Base-by-base conservation (phyloP, 2,797 vertebrate species). In the Botia almorhae region DNA sequence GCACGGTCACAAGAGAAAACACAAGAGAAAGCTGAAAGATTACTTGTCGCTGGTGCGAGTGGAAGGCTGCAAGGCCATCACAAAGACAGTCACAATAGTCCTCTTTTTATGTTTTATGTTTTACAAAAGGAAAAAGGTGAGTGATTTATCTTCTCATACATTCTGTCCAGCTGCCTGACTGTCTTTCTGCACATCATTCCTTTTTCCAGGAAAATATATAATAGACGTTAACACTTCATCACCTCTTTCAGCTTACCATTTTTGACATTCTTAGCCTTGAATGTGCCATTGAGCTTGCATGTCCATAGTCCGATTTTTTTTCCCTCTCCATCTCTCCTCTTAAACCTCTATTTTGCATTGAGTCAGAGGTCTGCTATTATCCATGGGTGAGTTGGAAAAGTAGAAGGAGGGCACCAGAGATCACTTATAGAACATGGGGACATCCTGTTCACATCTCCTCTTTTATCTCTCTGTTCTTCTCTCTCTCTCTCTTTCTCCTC, bases 311-410 rank as follows among this genome's bases (percentile, higher is more conserved):
- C 55, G 13, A 26, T 64, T 36, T 48, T 69, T 67, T 64, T 26
- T 48, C 13, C 11, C 19, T 67, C n/a, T 19, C 23, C 46, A 16
- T 76, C 61, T 71, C 48, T 73, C 70, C 63, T 69, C 55, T 80
- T 60, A 53, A 82, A 86, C 16, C 70, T 46, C 58, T 77, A 77
- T 78, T 77, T 55, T 69, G 70, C 46, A 74, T 51, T 76, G 78
- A 82, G 60, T 86, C 82, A 72, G 81, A 86, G 72, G 77, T 79
- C 78, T 78, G 80, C 82, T 81, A 86, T 86, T 86, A 86, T 84
- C 76, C 46, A 76, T 77, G 85, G 69, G 70, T 71, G 77, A 76
- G 80, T 74, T 56, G 67, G 82, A 76, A 81, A 74, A 81, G 65
- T 68, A 29, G 72, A 71, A 74, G 23, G 64, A 81, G 79, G 77